Conservation (phyloP, 2,113 vertebrate species). For the Sula dactylatra region DNA sequence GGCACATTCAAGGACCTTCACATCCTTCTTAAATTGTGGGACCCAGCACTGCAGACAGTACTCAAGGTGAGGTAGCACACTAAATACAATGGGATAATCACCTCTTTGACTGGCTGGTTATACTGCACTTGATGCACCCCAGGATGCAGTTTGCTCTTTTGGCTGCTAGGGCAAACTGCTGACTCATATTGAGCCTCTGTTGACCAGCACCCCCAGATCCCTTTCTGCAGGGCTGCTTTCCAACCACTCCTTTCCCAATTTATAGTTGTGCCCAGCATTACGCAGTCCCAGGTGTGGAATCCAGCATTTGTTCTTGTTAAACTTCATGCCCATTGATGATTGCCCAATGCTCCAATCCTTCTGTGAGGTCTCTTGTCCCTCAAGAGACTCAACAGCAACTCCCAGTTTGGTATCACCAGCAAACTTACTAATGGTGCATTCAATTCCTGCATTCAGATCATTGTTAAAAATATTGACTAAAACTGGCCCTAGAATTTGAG, state of each 20-base stretch:
- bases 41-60: background rate
- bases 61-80: rapidly evolving
- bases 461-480: background rate
- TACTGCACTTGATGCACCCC: too few species aligned
- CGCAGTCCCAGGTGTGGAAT: background rate
- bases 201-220: background rate
- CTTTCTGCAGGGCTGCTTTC: background rate
- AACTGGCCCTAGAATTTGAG: background rate
- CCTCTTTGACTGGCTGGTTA: background rate
- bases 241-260: too few species aligned
- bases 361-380: background rate
- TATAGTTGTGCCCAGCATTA: background rate
- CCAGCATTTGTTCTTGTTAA: background rate
- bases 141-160: background rate
- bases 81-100: background rate
- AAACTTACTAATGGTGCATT: background rate
- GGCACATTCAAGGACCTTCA: background rate
- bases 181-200: background rate
- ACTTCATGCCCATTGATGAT: background rate
- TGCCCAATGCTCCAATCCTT: background rate
- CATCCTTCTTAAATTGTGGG: background rate
- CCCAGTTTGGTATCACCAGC: background rate
- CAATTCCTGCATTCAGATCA: background rate
- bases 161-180: background rate
- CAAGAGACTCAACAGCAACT: background rate